phyloP scores from a whole-genome alignment of 2,888 invertebrate genomes.

The Apantesis nais region DNA sequence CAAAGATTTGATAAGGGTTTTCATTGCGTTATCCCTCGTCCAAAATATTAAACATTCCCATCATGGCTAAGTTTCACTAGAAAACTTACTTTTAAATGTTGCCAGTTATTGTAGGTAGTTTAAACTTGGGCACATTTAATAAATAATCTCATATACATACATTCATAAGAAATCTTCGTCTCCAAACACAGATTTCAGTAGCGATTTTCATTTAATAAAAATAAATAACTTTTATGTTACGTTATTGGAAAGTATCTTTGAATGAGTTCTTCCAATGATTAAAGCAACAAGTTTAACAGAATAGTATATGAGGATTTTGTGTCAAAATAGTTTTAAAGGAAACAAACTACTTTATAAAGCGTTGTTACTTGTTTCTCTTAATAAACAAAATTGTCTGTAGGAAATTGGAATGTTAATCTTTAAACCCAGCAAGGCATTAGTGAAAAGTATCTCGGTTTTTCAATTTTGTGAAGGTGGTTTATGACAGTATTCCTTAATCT shows the following conservation, averaged over 20 bases:
- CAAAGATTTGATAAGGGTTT: constrained; percentile 4
- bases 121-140: not conserved
- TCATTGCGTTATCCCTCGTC: not conserved
- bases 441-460: constrained; percentile 24
- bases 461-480: constrained; percentile 31
- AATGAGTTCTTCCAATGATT: no score
- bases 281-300: no score
- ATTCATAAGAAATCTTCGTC: no score
- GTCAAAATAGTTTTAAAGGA: no score
- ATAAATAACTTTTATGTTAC: no score
- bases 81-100: not conserved
- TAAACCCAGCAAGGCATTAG: not conserved
- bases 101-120: not conserved
- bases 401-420: not conserved
- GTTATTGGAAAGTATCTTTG: no score
- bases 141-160: no score
- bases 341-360: no score
- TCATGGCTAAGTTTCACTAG: not conserved
- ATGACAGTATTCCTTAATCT: constrained; percentile 20
- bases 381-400: not conserved
- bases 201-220: no score
- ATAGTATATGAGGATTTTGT: no score
- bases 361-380: not conserved
- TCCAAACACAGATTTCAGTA: no score
- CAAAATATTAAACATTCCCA: constrained; percentile 3